These are phyloP conservation scores for Rhaphigaster nebulosa DNA, from an alignment of 2,888 invertebrate genomes.

Conservation along the genomic window DNA sequence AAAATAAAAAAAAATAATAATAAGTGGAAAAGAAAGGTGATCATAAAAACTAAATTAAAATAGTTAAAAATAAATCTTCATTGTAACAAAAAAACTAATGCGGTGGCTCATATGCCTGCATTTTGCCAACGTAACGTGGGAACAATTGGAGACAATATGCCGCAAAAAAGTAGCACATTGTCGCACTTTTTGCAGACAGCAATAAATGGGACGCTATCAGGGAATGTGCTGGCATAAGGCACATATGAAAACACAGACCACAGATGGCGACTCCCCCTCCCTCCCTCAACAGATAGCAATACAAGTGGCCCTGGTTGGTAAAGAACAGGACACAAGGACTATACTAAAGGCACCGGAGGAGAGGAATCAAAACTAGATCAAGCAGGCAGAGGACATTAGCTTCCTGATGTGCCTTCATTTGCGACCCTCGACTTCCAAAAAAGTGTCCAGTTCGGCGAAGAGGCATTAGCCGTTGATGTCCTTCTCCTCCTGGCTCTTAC, in stretches of 20 bases:
- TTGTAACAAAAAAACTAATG: background rate
- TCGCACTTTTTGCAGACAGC: constrained; percentile 8
- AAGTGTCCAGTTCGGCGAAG: constrained; percentile 48
- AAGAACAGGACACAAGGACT: background rate
- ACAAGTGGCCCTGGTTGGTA: background rate
- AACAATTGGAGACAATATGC: background rate
- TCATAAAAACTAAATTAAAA: too few relatives aligned
- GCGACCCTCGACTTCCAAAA: constrained; percentile 37
- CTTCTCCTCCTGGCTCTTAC: background rate
- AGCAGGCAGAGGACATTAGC: constrained; percentile 5
- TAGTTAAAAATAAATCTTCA: too few relatives aligned
- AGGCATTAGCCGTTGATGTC: constrained; percentile 46
- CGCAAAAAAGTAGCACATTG: background rate
- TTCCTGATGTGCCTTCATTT: constrained; percentile 45
- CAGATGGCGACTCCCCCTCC: background rate
- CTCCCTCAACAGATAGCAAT: background rate
- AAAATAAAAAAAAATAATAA: too few relatives aligned
- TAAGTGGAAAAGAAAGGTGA: too few relatives aligned
- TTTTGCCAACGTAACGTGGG: background rate
- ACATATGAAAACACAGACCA: constrained; percentile 5
- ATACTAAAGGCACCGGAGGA: background rate
- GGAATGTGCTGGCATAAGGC: constrained; percentile 11
- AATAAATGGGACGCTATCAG: constrained; percentile 34
- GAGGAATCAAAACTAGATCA: constrained; percentile 55
- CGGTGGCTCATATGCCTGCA: background rate